Evolutionary conservation across 2,888 invertebrate species (phyloP).

Genomic region (Caenorhabditis panamensis): DNA sequence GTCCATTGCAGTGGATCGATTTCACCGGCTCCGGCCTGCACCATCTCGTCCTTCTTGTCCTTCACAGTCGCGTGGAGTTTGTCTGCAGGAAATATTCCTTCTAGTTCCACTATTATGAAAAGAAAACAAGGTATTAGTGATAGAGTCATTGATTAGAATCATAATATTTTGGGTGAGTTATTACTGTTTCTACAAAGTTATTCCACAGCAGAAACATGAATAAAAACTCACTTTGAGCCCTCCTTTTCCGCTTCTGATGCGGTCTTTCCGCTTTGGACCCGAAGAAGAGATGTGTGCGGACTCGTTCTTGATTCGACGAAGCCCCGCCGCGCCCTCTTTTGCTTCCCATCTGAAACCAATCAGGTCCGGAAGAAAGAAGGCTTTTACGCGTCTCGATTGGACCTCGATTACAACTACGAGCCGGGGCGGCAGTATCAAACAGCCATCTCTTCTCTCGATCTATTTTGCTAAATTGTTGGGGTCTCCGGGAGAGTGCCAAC

Average conservation of each 20-base stretch:
- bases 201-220: no score
- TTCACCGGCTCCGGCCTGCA: slow-evolving; percentile 77
- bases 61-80: slow-evolving; percentile 76
- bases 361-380: slow-evolving; percentile 53
- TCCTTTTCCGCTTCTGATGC: slow-evolving; percentile 76
- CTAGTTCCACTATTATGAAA: no score
- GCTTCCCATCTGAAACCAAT: slow-evolving; percentile 72
- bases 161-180: no score
- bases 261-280: slow-evolving; percentile 75
- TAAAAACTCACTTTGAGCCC: slow-evolving; percentile 77
- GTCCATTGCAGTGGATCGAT: slow-evolving; percentile 80
- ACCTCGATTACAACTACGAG: slow-evolving; percentile 57
- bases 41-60: slow-evolving; percentile 81
- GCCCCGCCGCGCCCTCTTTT: slow-evolving; percentile 70
- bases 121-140: no score
- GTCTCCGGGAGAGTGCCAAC: slow-evolving; percentile 40
- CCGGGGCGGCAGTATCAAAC: slow-evolving; percentile 57
- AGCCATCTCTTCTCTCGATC: slow-evolving; percentile 56
- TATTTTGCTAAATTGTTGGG: slow-evolving; percentile 56
- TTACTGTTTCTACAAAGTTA: no score
- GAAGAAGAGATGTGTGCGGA: slow-evolving; percentile 80
- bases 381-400: slow-evolving; percentile 45
- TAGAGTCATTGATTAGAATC: no score
- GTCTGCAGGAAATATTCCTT: no score
- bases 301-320: slow-evolving; percentile 74